Conservation (phyloP, 2,113 vertebrate species). For the Glareola pratincola region DNA sequence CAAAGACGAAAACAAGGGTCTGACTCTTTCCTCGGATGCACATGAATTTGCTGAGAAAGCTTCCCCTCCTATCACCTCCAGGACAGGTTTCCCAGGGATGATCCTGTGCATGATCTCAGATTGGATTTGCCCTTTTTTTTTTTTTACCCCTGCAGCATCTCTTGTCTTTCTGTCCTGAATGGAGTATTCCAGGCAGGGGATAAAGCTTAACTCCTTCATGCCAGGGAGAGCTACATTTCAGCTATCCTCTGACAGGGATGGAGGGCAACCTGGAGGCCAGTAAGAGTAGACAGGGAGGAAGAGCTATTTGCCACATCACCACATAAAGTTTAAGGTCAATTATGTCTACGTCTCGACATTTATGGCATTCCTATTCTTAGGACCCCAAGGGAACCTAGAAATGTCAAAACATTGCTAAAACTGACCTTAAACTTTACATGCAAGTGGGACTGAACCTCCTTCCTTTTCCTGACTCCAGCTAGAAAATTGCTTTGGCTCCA, state of each 20-base stretch:
- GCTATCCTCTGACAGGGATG: background rate
- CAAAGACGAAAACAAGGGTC: background rate
- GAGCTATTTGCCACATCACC: background rate
- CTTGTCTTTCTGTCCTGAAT: background rate
- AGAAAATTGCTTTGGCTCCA: slow-evolving; percentile 49
- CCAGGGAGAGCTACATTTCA: background rate
- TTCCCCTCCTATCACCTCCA: background rate
- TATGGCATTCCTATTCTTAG: slow-evolving; percentile 28
- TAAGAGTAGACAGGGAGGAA: background rate
- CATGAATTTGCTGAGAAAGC: background rate
- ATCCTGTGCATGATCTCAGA: background rate
- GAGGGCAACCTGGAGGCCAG: background rate
- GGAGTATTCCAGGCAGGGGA: background rate
- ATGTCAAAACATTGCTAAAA: slow-evolving; percentile 72
- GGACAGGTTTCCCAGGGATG: background rate
- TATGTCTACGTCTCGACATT: slow-evolving; percentile 44
- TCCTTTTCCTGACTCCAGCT: background rate
- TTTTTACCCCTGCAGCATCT: background rate
- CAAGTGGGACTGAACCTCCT: background rate
- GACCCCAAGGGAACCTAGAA: slow-evolving; percentile 46
- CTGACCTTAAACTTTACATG: slow-evolving; percentile 74
- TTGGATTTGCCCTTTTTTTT: background rate
- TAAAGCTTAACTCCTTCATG: background rate
- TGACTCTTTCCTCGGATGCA: background rate
- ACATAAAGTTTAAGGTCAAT: slow-evolving; percentile 65